Percentiles rank a stretch among this genome's conserved stretches.
These are phyloP conservation scores for Forpus xanthops DNA, from an alignment of 2,797 vertebrate species.

Conservation along the genomic window DNA sequence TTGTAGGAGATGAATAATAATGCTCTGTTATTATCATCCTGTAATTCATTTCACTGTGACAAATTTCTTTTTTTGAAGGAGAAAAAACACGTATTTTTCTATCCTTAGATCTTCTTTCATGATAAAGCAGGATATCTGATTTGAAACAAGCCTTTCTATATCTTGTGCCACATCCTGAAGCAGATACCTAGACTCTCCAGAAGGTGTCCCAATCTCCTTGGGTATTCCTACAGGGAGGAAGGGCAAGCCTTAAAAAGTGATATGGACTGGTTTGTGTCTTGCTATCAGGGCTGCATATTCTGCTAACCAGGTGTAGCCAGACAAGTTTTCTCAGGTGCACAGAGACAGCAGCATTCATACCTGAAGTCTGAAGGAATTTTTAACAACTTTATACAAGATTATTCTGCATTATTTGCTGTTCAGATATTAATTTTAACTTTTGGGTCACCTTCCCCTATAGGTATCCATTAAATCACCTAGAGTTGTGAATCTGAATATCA, in stretches of 20 bases:
- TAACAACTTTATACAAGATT: not conserved
- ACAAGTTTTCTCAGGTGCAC: not conserved
- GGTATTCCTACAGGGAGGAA: not conserved
- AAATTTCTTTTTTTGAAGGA: not conserved
- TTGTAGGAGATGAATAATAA: not conserved
- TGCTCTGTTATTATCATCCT: not conserved
- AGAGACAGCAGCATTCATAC: not conserved
- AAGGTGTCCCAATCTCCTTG: not conserved
- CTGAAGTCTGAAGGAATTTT: not conserved
- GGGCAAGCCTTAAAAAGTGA: not conserved
- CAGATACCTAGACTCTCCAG: not conserved
- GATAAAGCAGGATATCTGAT: not conserved
- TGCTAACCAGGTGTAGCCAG: not conserved
- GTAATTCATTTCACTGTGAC: not conserved
- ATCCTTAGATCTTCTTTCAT: not conserved
- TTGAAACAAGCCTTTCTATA: not conserved
- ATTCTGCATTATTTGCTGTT: not conserved
- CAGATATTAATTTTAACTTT: not conserved
- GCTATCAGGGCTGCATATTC: not conserved
- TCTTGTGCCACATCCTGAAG: not conserved
- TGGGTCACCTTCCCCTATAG: not conserved
- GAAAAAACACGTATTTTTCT: not conserved
- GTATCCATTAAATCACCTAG: not conserved
- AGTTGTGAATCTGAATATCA: not conserved
- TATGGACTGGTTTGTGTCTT: not conserved